A percentile compares a stretch with the other conserved stretches of the same genome.
Conservation (phyloP, 35 echinoderm and acorn worm genomes). For the Diadema setosum region DNA sequence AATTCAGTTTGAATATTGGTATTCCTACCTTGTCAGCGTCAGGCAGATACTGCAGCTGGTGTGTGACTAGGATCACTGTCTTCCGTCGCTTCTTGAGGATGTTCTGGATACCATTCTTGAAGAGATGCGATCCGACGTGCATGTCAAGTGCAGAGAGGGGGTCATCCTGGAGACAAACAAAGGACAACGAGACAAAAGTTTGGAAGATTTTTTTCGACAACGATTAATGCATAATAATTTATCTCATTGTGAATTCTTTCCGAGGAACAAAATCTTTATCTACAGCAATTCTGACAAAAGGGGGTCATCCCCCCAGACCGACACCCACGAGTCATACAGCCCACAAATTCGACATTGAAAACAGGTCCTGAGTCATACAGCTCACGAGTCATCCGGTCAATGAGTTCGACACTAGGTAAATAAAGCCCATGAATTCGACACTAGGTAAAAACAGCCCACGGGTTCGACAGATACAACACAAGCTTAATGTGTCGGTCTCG, state of each 20-base stretch:
- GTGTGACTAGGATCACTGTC: slow-evolving; percentile 87
- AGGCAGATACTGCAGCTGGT: slow-evolving; percentile 88
- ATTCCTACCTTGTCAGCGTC: slow-evolving; percentile 62
- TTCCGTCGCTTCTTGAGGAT: slow-evolving; percentile 53
- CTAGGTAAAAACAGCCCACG: too few relatives aligned
- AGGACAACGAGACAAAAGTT: background rate
- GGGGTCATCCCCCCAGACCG: too few relatives aligned
- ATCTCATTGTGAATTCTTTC: background rate
- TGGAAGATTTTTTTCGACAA: background rate
- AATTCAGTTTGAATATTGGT: too few relatives aligned
- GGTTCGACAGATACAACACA: too few relatives aligned
- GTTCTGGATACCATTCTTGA: slow-evolving; percentile 80
- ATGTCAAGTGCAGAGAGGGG: slow-evolving; percentile 93
- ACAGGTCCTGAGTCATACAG: too few relatives aligned
- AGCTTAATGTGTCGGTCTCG: too few relatives aligned
- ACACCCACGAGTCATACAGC: too few relatives aligned
- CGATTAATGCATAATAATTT: background rate
- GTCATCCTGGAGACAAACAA: slow-evolving; percentile 72
- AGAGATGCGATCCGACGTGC: slow-evolving; percentile 90
- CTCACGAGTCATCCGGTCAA: too few relatives aligned
- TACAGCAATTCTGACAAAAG: background rate
- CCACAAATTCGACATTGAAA: too few relatives aligned
- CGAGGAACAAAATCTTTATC: background rate
- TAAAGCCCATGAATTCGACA: too few relatives aligned
- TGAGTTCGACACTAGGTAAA: too few relatives aligned